phyloP scores from a whole-genome alignment of 1,140 invertebrate species.

The Potamilus streckersoni region DNA sequence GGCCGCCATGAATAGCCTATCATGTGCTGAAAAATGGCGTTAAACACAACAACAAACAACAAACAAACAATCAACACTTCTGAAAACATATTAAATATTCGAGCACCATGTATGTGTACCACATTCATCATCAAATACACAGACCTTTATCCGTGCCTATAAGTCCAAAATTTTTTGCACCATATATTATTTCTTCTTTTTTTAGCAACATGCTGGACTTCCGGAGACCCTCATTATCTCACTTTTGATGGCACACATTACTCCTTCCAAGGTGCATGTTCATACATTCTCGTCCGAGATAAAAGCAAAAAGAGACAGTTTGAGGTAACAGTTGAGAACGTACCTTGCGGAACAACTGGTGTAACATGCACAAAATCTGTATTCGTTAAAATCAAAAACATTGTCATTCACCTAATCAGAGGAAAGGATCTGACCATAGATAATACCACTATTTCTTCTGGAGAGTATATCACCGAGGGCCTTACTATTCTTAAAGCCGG shows the following conservation, averaged over 20 bases:
- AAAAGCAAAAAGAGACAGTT: conserved; percentile 60
- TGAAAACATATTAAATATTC: too few relatives aligned
- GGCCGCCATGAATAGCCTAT: too few relatives aligned
- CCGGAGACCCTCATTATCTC: conserved; percentile 89
- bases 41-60: too few relatives aligned
- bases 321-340: conserved; percentile 26
- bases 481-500: conserved; percentile 24
- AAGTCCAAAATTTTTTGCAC: too few relatives aligned
- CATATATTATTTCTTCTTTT: too few relatives aligned
- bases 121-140: too few relatives aligned
- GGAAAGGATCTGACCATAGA: conserved; percentile 24
- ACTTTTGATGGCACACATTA: conserved; percentile 87
- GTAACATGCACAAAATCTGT: conserved; percentile 34
- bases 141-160: too few relatives aligned
- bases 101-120: too few relatives aligned
- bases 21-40: too few relatives aligned
- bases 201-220: conserved; percentile 72
- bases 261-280: conserved; percentile 89
- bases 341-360: conserved; percentile 28
- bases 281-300: conserved; percentile 75
- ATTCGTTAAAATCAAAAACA: conserved; percentile 12
- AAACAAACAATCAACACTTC: too few relatives aligned
- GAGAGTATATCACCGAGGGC: conserved; percentile 10
- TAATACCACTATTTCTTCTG: conserved; percentile 17
- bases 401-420: conserved; percentile 13